Percentiles rank a stretch among this genome's conserved stretches.
These are phyloP conservation scores for Himalopsyche japonica DNA, from an alignment of 2,888 invertebrate species.

Conservation along the genomic window DNA sequence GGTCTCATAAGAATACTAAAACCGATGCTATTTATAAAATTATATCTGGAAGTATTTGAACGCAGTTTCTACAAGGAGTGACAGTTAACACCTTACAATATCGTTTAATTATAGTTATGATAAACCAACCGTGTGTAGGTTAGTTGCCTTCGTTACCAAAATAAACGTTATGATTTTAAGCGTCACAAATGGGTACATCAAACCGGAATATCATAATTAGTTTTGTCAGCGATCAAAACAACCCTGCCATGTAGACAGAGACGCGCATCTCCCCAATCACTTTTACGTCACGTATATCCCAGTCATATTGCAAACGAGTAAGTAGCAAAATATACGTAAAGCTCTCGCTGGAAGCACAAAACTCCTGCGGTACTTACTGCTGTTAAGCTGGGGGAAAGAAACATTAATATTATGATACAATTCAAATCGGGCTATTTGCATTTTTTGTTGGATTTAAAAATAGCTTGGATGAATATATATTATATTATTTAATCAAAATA, in stretches of 20 bases:
- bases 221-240: slow-evolving; percentile 30
- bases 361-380: too few species aligned
- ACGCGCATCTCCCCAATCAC: slow-evolving; percentile 8
- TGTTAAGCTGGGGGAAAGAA: too few species aligned
- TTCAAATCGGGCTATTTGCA: too few species aligned
- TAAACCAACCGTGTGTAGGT: not conserved
- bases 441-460: too few species aligned
- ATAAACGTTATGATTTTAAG: not conserved
- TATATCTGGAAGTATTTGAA: too few species aligned
- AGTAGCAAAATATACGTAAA: slow-evolving; percentile 3
- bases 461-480: too few species aligned
- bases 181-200: slow-evolving; percentile 6
- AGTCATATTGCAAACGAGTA: not conserved
- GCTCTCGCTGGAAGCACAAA: not conserved
- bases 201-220: slow-evolving; percentile 27
- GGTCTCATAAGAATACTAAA: too few species aligned
- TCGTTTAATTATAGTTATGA: not conserved
- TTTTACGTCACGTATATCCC: slow-evolving; percentile 2
- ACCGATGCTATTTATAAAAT: too few species aligned
- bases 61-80: too few species aligned
- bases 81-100: too few species aligned
- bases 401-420: too few species aligned
- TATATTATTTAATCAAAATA: too few species aligned
- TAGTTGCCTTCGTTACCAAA: not conserved
- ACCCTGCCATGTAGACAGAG: not conserved